These are phyloP conservation scores for Bembecia ichneumoniformis DNA, from an alignment of 2,888 invertebrate genomes.

Conservation along the genomic window DNA sequence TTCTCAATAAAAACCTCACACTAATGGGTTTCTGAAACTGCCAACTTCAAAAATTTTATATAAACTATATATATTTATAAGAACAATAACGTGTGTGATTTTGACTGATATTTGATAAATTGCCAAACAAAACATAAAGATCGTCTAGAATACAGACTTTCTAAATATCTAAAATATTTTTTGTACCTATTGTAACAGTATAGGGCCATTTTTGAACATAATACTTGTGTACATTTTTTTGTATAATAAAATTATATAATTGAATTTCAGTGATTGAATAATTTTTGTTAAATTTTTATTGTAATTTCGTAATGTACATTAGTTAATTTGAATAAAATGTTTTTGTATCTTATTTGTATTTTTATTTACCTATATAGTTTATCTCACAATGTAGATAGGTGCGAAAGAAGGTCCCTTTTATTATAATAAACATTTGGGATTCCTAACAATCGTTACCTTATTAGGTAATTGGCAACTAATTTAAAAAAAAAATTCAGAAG, in stretches of 20 bases:
- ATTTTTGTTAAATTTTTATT: constrained; percentile 6
- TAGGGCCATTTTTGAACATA: constrained; percentile 11
- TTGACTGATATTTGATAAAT: constrained; percentile 3
- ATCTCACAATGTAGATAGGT: too few species aligned
- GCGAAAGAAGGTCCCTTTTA: too few species aligned
- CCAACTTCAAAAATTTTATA: too few species aligned
- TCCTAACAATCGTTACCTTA: too few species aligned
- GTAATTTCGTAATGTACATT: neutral
- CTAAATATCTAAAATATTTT: constrained; percentile 1
- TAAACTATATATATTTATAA: constrained; percentile 2
- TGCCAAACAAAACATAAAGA: constrained; percentile 2
- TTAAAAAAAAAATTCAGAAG: too few species aligned
- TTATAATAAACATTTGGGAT: too few species aligned
- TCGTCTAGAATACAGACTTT: constrained; percentile 7
- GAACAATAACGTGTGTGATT: constrained; percentile 8
- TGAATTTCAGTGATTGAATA: constrained; percentile 3
- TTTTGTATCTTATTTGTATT: too few species aligned
- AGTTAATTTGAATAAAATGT: neutral
- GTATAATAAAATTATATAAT: constrained; percentile 9
- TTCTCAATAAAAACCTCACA: too few species aligned
- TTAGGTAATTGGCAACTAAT: too few species aligned
- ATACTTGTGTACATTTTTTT: constrained; percentile 11
- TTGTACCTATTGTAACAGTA: constrained; percentile 1
- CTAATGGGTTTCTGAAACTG: too few species aligned
- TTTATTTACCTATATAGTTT: too few species aligned